Percentiles rank a stretch among this genome's conserved stretches.
phyloP scores from a whole-genome alignment of 2,888 invertebrate species.

The Herminia tarsipennalis region DNA sequence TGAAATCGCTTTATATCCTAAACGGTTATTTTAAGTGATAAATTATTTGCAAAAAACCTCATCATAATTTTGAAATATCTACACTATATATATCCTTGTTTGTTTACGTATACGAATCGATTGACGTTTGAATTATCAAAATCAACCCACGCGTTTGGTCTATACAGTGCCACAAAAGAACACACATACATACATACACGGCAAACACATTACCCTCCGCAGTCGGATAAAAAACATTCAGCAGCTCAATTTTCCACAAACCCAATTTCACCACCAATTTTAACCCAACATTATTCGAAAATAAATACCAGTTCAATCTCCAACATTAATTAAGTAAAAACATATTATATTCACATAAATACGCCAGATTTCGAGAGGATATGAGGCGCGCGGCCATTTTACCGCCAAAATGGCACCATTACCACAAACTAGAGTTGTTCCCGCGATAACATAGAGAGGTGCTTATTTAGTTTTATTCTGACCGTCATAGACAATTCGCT shows the following conservation, averaged over 20 bases:
- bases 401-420: slow-evolving; percentile 47
- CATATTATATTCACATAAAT: slow-evolving; percentile 3
- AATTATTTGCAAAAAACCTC: too few species aligned
- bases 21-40: too few species aligned
- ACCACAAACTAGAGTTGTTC: slow-evolving; percentile 47
- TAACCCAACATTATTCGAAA: not conserved
- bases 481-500: slow-evolving; percentile 29
- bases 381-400: slow-evolving; percentile 1
- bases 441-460: slow-evolving; percentile 35
- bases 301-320: not conserved
- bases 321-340: slow-evolving; percentile 4
- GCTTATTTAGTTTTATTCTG: slow-evolving; percentile 38
- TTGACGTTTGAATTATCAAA: too few species aligned
- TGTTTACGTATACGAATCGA: too few species aligned
- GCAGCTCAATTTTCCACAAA: not conserved
- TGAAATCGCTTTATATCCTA: too few species aligned
- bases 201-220: too few species aligned
- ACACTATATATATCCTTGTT: too few species aligned
- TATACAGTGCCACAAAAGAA: too few species aligned
- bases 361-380: slow-evolving; percentile 4
- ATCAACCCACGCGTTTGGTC: too few species aligned
- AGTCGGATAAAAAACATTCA: not conserved
- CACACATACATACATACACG: too few species aligned
- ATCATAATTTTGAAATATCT: too few species aligned
- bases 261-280: not conserved